A percentile compares a stretch with the other conserved stretches of the same genome.
phyloP scores from a whole-genome alignment of 2,797 vertebrate genomes.

The Malacoraja senta region DNA sequence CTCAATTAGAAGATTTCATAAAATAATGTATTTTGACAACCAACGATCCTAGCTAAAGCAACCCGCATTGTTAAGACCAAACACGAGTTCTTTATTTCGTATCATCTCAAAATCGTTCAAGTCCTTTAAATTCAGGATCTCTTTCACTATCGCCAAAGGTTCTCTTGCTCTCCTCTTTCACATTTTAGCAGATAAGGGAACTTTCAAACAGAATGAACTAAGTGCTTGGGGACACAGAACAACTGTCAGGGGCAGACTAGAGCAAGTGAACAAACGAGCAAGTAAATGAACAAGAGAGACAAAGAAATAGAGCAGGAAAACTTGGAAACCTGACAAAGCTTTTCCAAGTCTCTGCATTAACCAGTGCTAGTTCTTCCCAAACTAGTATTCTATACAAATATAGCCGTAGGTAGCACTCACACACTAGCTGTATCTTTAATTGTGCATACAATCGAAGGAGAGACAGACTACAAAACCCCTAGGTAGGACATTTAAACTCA shows the following conservation, averaged over 20 bases:
- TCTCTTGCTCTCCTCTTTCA: neutral
- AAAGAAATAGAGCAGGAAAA: neutral
- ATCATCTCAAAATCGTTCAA: neutral
- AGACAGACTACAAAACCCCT: neutral
- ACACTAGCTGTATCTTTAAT: neutral
- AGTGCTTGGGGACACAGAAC: neutral
- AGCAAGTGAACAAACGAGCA: neutral
- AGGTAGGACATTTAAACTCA: neutral
- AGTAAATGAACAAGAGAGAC: neutral
- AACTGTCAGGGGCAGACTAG: neutral
- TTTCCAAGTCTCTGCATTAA: neutral
- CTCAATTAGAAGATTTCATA: neutral
- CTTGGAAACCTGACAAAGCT: neutral
- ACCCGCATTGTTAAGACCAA: neutral
- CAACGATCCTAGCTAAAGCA: neutral
- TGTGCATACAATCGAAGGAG: neutral
- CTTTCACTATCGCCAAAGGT: neutral
- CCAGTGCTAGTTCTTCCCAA: neutral
- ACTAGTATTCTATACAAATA: neutral
- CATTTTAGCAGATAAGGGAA: neutral
- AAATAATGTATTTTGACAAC: neutral
- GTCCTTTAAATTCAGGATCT: neutral
- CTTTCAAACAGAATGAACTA: neutral
- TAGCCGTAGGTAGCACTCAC: neutral
- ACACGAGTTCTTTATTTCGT: neutral